Evolutionary conservation across 2,113 vertebrate species (phyloP).

Genomic region (Esox niger): DNA sequence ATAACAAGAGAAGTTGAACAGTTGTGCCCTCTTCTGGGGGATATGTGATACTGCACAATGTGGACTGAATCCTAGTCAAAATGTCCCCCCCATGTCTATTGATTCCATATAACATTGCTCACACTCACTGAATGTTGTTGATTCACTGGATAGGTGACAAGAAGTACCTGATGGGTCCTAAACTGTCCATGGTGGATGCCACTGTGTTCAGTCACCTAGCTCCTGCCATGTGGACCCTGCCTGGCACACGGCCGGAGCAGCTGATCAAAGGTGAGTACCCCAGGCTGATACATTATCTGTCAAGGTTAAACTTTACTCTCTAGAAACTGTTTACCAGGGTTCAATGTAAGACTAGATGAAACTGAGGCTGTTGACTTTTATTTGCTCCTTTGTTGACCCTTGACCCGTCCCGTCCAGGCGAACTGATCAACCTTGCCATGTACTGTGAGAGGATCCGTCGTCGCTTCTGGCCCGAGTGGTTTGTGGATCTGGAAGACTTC

Average conservation of each 20-base stretch:
- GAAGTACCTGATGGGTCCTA: conserved; percentile 94
- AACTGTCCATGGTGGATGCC: conserved; percentile 88
- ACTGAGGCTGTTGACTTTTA: background rate
- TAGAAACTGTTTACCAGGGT: too few species aligned
- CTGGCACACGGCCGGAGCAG: conserved; percentile 90
- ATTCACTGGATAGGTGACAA: conserved; percentile 83
- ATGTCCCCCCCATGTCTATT: too few species aligned
- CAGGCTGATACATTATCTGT: background rate
- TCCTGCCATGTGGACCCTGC: conserved; percentile 96
- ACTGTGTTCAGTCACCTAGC: conserved; percentile 94
- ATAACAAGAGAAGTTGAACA: background rate
- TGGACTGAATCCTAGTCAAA: background rate
- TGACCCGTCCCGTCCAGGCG: conserved; percentile 70
- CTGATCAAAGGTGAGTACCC: conserved; percentile 88
- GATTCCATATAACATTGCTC: too few species aligned
- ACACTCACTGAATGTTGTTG: background rate
- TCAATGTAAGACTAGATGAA: too few species aligned
- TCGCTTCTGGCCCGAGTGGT: conserved; percentile 98
- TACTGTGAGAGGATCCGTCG: conserved; percentile 96
- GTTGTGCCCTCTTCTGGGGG: conserved; percentile 44
- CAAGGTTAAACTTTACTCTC: background rate
- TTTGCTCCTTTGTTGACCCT: background rate
- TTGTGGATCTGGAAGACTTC: conserved; percentile 87
- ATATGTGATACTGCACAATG: background rate
- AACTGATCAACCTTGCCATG: conserved; percentile 97